Conservation (phyloP, 2,797 vertebrate genomes). For the Lacerta viridis region DNA sequence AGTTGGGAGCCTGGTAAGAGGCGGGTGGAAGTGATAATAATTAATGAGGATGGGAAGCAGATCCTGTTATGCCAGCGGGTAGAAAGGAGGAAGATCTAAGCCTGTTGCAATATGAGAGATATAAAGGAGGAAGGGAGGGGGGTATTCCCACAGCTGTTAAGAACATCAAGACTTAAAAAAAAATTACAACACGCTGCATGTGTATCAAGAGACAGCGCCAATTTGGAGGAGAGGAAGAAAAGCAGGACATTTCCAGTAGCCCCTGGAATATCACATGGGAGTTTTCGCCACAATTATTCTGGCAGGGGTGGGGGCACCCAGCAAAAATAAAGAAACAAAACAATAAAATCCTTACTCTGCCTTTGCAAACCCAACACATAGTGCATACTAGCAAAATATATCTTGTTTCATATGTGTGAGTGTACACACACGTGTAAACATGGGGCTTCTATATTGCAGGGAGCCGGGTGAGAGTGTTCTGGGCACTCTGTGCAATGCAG, state of each 20-base stretch:
- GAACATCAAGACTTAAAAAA: conserved; percentile 77
- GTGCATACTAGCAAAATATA: background rate
- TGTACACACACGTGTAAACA: too few species aligned
- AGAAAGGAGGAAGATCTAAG: conserved; percentile 75
- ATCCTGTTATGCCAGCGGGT: conserved; percentile 73
- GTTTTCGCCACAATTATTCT: conserved; percentile 64
- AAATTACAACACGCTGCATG: conserved; percentile 70
- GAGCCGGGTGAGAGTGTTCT: background rate
- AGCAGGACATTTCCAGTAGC: conserved; percentile 61
- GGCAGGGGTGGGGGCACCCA: conserved; percentile 39
- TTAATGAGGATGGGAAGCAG: conserved; percentile 76
- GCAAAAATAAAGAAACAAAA: conserved; percentile 71
- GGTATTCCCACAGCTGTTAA: conserved; percentile 71
- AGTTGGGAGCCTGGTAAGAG: conserved; percentile 63
- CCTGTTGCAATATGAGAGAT: conserved; percentile 64
- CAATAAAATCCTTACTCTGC: conserved; percentile 59
- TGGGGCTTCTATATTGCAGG: background rate
- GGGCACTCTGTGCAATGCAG: background rate
- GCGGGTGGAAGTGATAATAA: conserved; percentile 77
- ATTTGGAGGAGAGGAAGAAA: conserved; percentile 73
- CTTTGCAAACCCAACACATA: conserved; percentile 41
- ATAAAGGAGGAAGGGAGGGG: conserved; percentile 66
- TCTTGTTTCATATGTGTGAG: background rate
- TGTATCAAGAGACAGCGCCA: conserved; percentile 76
- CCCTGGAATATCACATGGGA: conserved; percentile 45